Conservation (phyloP, 2,797 vertebrate species). For the Aselliscus stoliczkanus region DNA sequence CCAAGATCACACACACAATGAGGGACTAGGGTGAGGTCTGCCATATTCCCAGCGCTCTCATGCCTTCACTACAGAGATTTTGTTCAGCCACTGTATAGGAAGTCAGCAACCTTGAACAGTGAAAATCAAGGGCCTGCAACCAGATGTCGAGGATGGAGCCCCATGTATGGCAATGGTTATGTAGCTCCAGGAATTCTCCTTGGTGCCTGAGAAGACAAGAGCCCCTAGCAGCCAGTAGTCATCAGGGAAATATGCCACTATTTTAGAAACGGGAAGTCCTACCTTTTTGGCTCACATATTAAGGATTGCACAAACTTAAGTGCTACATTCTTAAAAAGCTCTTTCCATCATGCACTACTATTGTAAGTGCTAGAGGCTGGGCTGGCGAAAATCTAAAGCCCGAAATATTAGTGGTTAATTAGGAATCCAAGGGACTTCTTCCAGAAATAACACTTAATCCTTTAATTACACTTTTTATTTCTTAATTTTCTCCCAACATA, state of each 20-base stretch:
- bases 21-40: neutral
- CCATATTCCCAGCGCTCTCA: neutral
- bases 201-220: neutral
- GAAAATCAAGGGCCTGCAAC: neutral
- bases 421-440: constrained; percentile 52
- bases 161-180: neutral
- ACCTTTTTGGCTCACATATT: neutral
- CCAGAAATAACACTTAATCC: constrained; percentile 66
- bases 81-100: neutral
- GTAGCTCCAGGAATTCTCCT: neutral
- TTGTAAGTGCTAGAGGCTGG: constrained; percentile 15
- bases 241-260: neutral
- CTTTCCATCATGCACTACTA: neutral
- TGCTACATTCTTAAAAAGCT: neutral
- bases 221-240: neutral
- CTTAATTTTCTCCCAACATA: constrained; percentile 53
- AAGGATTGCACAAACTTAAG: neutral
- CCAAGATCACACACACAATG: neutral
- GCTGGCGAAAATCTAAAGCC: constrained; percentile 54
- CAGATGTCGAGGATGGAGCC: neutral
- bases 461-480: constrained; percentile 64
- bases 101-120: neutral
- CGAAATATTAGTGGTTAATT: constrained; percentile 61
- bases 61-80: neutral
- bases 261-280: neutral